phyloP scores from a whole-genome alignment of 2,888 invertebrate species.

The Byasa hedistus region DNA sequence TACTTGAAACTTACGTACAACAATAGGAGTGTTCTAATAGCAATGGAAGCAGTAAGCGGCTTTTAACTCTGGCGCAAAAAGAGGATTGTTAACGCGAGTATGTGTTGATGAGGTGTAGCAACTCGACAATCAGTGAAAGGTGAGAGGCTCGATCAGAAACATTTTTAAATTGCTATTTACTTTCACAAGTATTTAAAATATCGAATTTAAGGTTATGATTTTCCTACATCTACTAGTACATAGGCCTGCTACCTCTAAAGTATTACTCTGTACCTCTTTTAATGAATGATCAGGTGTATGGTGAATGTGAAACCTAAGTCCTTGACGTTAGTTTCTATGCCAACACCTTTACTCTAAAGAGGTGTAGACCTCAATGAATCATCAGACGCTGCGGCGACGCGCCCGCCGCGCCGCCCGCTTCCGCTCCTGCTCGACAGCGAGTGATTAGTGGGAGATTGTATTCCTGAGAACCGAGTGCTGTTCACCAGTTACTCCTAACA shows the following conservation, averaged over 20 bases:
- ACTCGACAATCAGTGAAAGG: too few relatives aligned
- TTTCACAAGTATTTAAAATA: too few relatives aligned
- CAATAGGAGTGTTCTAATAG: neutral
- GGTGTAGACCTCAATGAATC: constrained; percentile 10
- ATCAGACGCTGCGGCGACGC: constrained; percentile 1
- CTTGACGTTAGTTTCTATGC: neutral
- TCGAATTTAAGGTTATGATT: too few relatives aligned
- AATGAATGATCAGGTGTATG: neutral
- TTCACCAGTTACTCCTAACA: neutral
- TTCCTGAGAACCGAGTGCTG: constrained; percentile 14
- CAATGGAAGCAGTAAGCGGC: too few relatives aligned
- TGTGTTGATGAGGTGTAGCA: too few relatives aligned
- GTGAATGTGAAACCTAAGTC: neutral
- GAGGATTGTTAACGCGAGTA: too few relatives aligned
- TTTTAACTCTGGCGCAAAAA: too few relatives aligned
- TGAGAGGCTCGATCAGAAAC: too few relatives aligned
- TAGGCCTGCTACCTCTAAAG: too few relatives aligned
- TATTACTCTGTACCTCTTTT: too few relatives aligned
- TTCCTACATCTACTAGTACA: too few relatives aligned
- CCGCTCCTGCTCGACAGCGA: constrained; percentile 16
- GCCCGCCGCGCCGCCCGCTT: constrained; percentile 19
- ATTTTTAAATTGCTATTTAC: too few relatives aligned
- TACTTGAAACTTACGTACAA: neutral
- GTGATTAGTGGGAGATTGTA: constrained; percentile 25
- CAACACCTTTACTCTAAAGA: constrained; percentile 21